These are phyloP conservation scores for Zaprionus capensis DNA, from an alignment of 1,140 invertebrate species.

Conservation along the genomic window DNA sequence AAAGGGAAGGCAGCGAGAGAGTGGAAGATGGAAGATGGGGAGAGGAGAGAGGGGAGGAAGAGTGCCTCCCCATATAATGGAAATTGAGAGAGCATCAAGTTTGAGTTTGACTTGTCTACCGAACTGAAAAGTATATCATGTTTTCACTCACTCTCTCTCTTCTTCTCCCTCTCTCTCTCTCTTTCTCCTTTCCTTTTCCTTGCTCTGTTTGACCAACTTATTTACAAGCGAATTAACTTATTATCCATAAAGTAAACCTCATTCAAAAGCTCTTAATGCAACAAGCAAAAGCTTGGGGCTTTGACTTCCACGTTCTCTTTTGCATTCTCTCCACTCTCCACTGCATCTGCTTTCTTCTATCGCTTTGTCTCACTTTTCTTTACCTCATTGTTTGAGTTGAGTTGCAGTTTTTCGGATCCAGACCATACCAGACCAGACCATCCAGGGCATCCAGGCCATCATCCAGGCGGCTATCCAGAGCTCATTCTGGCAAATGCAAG, in stretches of 20 bases:
- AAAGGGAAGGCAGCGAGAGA: slow-evolving; percentile 15
- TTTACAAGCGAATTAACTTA: slow-evolving; percentile 81
- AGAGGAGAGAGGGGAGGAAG: not conserved
- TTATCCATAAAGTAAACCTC: slow-evolving; percentile 82
- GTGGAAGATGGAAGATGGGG: not conserved
- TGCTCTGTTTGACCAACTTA: slow-evolving; percentile 73
- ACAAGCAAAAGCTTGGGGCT: slow-evolving; percentile 58
- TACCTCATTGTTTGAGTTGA: slow-evolving; percentile 70
- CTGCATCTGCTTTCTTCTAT: not conserved
- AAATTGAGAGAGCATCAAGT: slow-evolving; percentile 13
- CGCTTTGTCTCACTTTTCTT: slow-evolving; percentile 49
- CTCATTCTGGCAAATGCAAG: slow-evolving; percentile 39
- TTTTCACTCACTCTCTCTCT: not conserved
- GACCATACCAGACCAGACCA: slow-evolving; percentile 12
- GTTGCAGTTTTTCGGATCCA: slow-evolving; percentile 54
- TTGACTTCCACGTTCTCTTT: slow-evolving; percentile 6
- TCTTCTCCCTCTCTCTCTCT: not conserved
- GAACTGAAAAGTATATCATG: slow-evolving; percentile 8
- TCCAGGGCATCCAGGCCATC: slow-evolving; percentile 19
- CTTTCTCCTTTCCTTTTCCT: not conserved
- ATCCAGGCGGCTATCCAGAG: slow-evolving; percentile 18
- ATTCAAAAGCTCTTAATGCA: slow-evolving; percentile 73
- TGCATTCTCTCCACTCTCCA: slow-evolving; percentile 30
- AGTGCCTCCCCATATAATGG: not conserved
- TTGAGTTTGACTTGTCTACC: slow-evolving; percentile 14